Evolutionary conservation across 2,888 invertebrate species (phyloP).

Genomic region (Drosophila ustulata): DNA sequence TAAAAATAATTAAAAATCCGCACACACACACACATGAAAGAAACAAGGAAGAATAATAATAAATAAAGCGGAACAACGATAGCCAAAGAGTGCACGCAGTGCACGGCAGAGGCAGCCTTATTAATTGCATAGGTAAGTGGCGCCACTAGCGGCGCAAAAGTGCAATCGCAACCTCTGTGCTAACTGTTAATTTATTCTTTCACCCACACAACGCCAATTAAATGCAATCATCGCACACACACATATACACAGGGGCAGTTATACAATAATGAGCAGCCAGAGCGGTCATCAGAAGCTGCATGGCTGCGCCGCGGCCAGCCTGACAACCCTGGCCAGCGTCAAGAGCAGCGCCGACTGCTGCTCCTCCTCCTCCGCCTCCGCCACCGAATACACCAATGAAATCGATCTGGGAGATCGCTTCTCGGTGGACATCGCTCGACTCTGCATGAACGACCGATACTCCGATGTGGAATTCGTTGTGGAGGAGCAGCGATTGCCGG

Average conservation of each 20-base stretch:
- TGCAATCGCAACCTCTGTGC: neutral
- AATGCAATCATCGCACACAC: conserved; percentile 5
- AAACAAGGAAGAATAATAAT: conserved; percentile 13
- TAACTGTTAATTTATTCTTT: conserved; percentile 18
- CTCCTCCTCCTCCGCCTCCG: neutral
- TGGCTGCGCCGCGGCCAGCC: conserved; percentile 81
- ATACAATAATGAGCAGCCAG: conserved; percentile 83
- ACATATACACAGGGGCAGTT: conserved; percentile 20
- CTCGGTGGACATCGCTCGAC: conserved; percentile 93
- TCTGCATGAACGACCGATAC: conserved; percentile 95
- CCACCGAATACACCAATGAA: conserved; percentile 86
- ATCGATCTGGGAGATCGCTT: conserved; percentile 89
- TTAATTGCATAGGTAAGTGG: conserved; percentile 27
- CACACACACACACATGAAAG: conserved; percentile 2
- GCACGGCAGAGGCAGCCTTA: neutral
- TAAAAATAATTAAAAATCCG: neutral
- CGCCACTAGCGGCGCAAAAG: neutral
- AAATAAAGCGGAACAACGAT: conserved; percentile 3
- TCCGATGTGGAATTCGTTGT: conserved; percentile 96
- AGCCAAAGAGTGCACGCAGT: conserved; percentile 3
- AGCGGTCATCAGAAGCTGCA: conserved; percentile 85
- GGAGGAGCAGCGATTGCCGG: conserved; percentile 87
- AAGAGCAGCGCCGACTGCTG: conserved; percentile 56
- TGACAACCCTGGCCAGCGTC: conserved; percentile 77
- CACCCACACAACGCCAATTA: neutral